These are phyloP conservation scores for Glaucopsyche alexis DNA, from an alignment of 2,888 invertebrate genomes.

Conservation along the genomic window DNA sequence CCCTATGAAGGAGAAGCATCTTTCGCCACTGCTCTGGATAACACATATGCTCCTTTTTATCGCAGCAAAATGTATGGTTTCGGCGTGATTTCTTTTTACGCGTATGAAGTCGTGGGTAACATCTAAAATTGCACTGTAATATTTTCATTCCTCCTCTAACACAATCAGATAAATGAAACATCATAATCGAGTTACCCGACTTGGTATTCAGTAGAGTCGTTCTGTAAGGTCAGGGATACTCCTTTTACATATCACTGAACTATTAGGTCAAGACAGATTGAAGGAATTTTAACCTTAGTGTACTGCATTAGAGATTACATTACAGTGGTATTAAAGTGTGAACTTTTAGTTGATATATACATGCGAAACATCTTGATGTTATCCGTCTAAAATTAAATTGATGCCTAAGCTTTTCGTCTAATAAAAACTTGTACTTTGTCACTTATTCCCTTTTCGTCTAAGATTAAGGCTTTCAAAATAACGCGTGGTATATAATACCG, in stretches of 20 bases:
- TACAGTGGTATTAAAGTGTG: neutral
- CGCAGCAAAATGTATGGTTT: too few species aligned
- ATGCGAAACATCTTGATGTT: slow-evolving; percentile 7
- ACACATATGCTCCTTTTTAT: too few species aligned
- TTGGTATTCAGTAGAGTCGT: slow-evolving; percentile 38
- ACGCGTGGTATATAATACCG: too few species aligned
- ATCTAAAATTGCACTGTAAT: too few species aligned
- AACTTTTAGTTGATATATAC: slow-evolving; percentile 9
- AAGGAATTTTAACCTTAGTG: slow-evolving; percentile 30
- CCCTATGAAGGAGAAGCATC: too few species aligned
- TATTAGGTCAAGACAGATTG: slow-evolving; percentile 29
- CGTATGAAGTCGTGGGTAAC: too few species aligned
- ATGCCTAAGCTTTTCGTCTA: neutral
- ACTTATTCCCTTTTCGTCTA: too few species aligned
- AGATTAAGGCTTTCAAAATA: too few species aligned
- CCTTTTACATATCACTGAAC: slow-evolving; percentile 37
- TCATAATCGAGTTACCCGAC: slow-evolving; percentile 24
- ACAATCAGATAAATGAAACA: neutral
- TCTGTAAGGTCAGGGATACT: slow-evolving; percentile 37
- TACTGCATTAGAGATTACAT: neutral
- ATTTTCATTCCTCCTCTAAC: neutral
- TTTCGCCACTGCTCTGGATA: too few species aligned
- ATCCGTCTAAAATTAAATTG: neutral
- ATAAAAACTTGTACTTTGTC: too few species aligned
- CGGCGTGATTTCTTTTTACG: too few species aligned